Conservation (phyloP, 2,113 vertebrate genomes). For the Syngnathoides biaculeatus region DNA sequence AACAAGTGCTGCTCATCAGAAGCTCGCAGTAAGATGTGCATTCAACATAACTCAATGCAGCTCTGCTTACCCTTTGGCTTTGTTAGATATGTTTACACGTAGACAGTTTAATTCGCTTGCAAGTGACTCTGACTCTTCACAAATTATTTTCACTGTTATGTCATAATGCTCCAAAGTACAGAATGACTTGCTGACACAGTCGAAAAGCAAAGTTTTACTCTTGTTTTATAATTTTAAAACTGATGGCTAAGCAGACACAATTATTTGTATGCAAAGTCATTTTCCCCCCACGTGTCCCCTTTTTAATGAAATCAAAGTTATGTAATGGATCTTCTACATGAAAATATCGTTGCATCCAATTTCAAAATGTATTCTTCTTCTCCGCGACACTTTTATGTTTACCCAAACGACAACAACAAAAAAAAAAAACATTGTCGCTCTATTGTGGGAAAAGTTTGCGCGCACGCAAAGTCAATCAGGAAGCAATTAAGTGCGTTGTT, state of each 20-base stretch:
- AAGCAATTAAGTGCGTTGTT: conserved; percentile 1
- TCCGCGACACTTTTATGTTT: neutral
- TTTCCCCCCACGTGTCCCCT: neutral
- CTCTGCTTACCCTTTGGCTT: too few relatives aligned
- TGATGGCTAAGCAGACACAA: neutral
- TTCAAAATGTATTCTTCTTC: neutral
- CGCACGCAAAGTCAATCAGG: neutral
- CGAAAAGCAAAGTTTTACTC: too few relatives aligned
- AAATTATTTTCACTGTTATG: too few relatives aligned
- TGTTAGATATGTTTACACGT: too few relatives aligned
- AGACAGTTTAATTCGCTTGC: too few relatives aligned
- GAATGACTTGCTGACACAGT: too few relatives aligned
- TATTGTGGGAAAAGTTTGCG: neutral
- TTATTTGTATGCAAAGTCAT: neutral
- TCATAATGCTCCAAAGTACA: too few relatives aligned
- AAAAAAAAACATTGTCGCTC: neutral
- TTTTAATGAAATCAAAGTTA: neutral
- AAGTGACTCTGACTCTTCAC: too few relatives aligned
- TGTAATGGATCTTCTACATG: neutral
- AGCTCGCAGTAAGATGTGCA: too few relatives aligned
- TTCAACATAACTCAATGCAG: too few relatives aligned
- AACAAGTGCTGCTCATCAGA: too few relatives aligned
- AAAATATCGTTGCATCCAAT: neutral
- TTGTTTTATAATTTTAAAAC: too few relatives aligned
- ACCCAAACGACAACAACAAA: neutral